Evolutionary conservation across 2,888 invertebrate species (phyloP), one percentile per base, ranked within the genome.

Genomic region (Diloba caeruleocephala): DNA sequence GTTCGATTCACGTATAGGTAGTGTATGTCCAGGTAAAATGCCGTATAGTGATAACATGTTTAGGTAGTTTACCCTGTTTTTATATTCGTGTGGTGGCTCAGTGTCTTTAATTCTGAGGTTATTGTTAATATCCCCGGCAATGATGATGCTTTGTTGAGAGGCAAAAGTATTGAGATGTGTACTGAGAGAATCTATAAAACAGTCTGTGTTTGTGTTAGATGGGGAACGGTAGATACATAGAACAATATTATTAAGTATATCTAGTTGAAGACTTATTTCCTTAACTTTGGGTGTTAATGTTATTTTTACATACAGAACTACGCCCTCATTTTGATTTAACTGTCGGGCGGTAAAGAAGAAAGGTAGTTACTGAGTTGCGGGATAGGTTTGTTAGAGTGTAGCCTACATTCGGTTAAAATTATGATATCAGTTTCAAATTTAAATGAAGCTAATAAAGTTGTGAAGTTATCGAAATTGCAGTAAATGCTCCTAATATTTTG

Each of bases 401-500:
- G 0, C 25, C 42, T 43, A 15, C 42, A 43, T 25, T 43, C 42
- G 1, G 42, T 42, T 1, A 32, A 15, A 1, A 43, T 33, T 10
- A 43, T 3, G n/a, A 43, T 33, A 14, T 33, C 33, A 8, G n/a
- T 1, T 36, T 36, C 36, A 2, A 36, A 19, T 19, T 28, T 36
- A 28, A 36, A 5, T 0, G 34, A 29, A 36, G 44, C 34, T 9
- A 34, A 3, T 3, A 9, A 13, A 1, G 28, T 17, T 1, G 14
- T 8, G 14, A 42, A 32, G 23, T 25, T 14, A 21, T 43, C 29
- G 12, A 31, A 31, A 31, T 31, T 41, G 13, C 10, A 14, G 14
- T 42, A 42, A 3, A 33, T 32, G 9, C 43, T 25, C 5, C 34
- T 10, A 19, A 44, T 44, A 4, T 44, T 36, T 34, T 36, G 44